phyloP scores from a whole-genome alignment of 2,888 invertebrate species.

The Tipula helvola region DNA sequence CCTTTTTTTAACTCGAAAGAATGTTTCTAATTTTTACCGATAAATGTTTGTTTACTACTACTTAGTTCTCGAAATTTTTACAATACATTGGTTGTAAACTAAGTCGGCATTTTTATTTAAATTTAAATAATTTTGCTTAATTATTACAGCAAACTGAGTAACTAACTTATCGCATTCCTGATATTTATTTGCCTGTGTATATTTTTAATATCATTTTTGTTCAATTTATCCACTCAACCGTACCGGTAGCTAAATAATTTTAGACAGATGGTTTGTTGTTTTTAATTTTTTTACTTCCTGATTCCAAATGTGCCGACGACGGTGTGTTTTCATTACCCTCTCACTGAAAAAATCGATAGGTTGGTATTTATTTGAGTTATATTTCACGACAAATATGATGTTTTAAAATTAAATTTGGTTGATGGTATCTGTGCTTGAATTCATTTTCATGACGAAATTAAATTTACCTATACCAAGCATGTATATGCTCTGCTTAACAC shows the following conservation, averaged over 20 bases:
- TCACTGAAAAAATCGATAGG: background rate
- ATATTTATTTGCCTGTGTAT: background rate
- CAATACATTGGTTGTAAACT: background rate
- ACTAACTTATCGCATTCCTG: background rate
- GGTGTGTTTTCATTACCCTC: background rate
- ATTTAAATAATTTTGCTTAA: background rate
- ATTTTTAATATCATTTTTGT: background rate
- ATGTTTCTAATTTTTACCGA: background rate
- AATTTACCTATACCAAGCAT: background rate
- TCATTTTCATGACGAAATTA: background rate
- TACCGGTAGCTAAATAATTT: background rate
- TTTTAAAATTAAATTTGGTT: background rate
- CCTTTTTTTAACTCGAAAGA: background rate
- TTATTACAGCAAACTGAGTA: too few relatives aligned
- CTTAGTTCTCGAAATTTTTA: background rate
- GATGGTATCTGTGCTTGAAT: background rate
- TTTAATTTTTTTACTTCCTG: background rate
- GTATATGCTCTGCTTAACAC: background rate
- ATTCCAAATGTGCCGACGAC: background rate
- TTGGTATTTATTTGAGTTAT: background rate
- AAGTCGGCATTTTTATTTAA: background rate
- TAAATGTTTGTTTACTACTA: background rate
- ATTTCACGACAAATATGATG: background rate
- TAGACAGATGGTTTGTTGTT: background rate
- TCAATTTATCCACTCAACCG: background rate